Evolutionary conservation across 1,140 invertebrate genomes (phyloP).

Genomic region (Nasonia giraulti): DNA sequence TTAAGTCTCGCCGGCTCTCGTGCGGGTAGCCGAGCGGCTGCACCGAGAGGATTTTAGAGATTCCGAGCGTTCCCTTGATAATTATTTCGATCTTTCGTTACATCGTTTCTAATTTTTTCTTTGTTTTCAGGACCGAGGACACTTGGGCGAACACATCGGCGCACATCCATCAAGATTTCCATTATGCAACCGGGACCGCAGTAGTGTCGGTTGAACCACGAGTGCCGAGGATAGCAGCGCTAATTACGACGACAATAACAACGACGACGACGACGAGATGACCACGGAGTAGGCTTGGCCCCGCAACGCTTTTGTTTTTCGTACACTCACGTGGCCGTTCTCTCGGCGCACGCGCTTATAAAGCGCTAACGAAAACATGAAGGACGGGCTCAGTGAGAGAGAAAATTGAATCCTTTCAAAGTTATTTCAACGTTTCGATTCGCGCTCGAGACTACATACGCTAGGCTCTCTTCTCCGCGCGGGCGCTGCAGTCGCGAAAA

Average conservation of each 20-base stretch:
- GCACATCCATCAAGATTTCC: background rate
- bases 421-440: conserved; percentile 51
- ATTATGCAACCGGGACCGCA: background rate
- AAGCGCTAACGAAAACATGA: conserved; percentile 51
- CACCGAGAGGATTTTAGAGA: no score
- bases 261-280: background rate
- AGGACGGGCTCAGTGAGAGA: conserved; percentile 48
- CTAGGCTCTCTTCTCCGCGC: background rate
- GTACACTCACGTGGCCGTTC: background rate
- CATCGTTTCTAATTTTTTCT: no score
- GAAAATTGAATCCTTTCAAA: conserved; percentile 54
- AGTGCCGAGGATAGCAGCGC: background rate
- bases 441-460: background rate
- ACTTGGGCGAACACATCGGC: no score
- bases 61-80: no score
- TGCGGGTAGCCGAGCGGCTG: no score
- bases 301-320: conserved; percentile 31
- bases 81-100: no score
- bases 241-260: background rate
- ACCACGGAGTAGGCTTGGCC: background rate
- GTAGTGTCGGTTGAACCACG: background rate
- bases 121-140: no score
- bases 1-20: no score
- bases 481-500: background rate
- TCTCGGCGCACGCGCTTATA: conserved; percentile 11